These are phyloP conservation scores for Gracilinanus agilis DNA, from an alignment of 2,113 vertebrate species.

Conservation along the genomic window DNA sequence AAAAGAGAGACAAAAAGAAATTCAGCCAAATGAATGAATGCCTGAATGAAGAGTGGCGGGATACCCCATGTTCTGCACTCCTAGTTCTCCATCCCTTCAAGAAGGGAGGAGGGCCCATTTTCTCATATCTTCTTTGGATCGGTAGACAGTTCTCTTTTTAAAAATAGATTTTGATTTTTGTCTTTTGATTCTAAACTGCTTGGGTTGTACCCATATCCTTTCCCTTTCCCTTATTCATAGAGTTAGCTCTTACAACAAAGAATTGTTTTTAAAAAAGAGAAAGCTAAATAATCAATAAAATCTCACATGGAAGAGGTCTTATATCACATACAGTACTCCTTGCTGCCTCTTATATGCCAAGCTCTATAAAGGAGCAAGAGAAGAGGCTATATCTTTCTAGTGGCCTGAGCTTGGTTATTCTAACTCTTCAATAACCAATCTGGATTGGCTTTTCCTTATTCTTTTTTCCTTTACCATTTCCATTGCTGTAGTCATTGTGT, in stretches of 20 bases:
- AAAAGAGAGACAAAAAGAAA: not conserved
- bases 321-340: not conserved
- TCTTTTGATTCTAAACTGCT: not conserved
- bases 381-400: not conserved
- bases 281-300: not conserved
- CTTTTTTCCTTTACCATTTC: not conserved
- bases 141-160: not conserved
- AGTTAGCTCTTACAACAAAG: not conserved
- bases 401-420: not conserved
- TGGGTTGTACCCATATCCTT: not conserved
- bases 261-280: not conserved
- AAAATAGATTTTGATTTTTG: not conserved
- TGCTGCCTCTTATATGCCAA: not conserved
- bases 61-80: not conserved
- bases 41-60: not conserved
- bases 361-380: not conserved
- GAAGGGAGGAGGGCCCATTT: not conserved
- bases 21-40: not conserved
- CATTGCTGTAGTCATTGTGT: not conserved
- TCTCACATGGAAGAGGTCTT: not conserved
- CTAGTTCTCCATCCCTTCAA: not conserved
- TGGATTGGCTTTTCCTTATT: not conserved
- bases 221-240: not conserved
- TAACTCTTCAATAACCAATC: not conserved
- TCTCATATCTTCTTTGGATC: not conserved